phyloP scores from a whole-genome alignment of 2,797 vertebrate species.

The Chelonia mydas region DNA sequence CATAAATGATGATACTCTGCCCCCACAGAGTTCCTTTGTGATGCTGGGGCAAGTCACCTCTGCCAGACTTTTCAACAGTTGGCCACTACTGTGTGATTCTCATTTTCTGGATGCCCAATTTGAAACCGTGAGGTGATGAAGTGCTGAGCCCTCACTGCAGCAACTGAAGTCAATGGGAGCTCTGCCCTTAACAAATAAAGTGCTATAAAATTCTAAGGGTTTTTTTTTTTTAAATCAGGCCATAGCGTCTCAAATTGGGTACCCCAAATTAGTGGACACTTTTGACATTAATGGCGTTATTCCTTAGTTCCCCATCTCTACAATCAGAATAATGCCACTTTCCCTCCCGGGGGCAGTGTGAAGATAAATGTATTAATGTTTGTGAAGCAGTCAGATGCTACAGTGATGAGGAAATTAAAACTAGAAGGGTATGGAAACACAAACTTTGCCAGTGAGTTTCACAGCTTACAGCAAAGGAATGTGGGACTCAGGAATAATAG shows the following conservation, averaged over 20 bases:
- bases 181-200: neutral
- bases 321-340: neutral
- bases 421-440: fast-evolving
- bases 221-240: neutral
- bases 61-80: neutral
- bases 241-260: neutral
- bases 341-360: neutral
- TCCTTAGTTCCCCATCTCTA: neutral
- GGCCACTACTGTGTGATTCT: neutral
- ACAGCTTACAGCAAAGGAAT: fast-evolving
- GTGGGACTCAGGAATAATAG: neutral
- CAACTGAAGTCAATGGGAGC: neutral
- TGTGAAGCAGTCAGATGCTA: neutral
- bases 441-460: fast-evolving
- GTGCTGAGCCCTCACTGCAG: neutral
- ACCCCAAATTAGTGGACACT: neutral
- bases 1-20: neutral
- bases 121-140: fast-evolving
- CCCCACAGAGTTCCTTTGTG: neutral
- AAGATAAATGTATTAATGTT: neutral
- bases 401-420: fast-evolving
- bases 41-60: neutral
- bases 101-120: neutral
- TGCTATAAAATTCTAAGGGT: neutral
- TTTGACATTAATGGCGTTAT: no score